phyloP scores from a whole-genome alignment of 1,140 invertebrate species.

The Bombus polaris region DNA sequence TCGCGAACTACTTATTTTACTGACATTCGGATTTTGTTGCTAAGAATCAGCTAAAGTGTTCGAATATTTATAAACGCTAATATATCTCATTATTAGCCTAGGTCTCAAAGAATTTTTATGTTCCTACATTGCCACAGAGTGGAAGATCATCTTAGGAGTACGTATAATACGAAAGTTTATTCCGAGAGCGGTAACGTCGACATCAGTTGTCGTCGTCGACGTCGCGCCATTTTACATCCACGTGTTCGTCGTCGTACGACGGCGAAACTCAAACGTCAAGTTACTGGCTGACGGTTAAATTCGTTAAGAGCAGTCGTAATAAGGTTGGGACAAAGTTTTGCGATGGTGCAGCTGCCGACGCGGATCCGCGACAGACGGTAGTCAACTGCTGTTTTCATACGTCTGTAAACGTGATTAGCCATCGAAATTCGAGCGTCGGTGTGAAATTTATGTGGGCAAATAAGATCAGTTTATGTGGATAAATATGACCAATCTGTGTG shows the following conservation, averaged over 20 bases:
- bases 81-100: not conserved
- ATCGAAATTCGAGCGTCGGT: slow-evolving; percentile 15
- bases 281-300: slow-evolving; percentile 77
- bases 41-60: no score
- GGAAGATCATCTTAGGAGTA: slow-evolving; percentile 6
- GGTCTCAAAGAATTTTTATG: not conserved
- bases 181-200: slow-evolving; percentile 7
- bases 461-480: not conserved
- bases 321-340: slow-evolving; percentile 77
- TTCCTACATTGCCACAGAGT: not conserved
- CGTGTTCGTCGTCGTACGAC: slow-evolving; percentile 51
- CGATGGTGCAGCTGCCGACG: slow-evolving; percentile 58
- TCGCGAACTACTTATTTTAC: no score
- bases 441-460: slow-evolving; percentile 1
- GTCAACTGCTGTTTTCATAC: slow-evolving; percentile 33
- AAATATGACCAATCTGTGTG: not conserved
- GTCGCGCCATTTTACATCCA: slow-evolving; percentile 23
- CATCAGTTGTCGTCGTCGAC: slow-evolving; percentile 21
- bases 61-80: no score
- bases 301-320: slow-evolving; percentile 79
- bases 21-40: no score
- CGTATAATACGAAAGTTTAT: slow-evolving; percentile 48
- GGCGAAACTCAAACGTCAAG: slow-evolving; percentile 77
- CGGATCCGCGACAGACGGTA: slow-evolving; percentile 22
- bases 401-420: slow-evolving; percentile 45